Percentiles rank a stretch among this genome's conserved stretches.
Evolutionary conservation across 1,140 invertebrate genomes (phyloP).

Genomic region (Coboldia fuscipes): DNA sequence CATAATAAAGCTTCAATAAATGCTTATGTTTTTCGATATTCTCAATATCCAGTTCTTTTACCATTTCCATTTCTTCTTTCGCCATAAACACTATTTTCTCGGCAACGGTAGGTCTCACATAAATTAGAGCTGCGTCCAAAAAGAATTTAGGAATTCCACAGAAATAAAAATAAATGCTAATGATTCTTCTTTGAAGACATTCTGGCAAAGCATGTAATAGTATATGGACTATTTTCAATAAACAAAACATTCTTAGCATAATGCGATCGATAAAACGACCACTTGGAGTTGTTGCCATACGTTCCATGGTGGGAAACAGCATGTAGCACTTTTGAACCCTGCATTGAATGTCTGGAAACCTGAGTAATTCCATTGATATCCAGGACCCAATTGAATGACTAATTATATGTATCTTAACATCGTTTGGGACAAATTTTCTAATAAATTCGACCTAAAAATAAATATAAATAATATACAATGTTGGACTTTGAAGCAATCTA

Average conservation of each 20-base stretch:
- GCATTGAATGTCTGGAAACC: slow-evolving; percentile 25
- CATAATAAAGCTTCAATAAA: slow-evolving; percentile 55
- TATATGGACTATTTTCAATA: slow-evolving; percentile 12
- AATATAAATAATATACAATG: slow-evolving; percentile 8
- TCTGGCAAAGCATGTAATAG: slow-evolving; percentile 31
- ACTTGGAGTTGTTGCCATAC: slow-evolving; percentile 46
- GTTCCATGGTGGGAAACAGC: slow-evolving; percentile 64
- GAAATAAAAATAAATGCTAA: slow-evolving; percentile 27
- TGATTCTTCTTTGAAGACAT: slow-evolving; percentile 23
- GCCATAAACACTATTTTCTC: slow-evolving; percentile 33
- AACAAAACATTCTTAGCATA: slow-evolving; percentile 13
- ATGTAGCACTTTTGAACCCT: slow-evolving; percentile 36
- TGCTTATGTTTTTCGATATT: slow-evolving; percentile 23
- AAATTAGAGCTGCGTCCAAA: slow-evolving; percentile 22
- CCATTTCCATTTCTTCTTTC: slow-evolving; percentile 35
- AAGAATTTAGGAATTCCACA: slow-evolving; percentile 21
- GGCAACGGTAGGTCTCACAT: slow-evolving; percentile 27
- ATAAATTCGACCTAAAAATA: slow-evolving; percentile 37
- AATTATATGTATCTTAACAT: slow-evolving; percentile 46
- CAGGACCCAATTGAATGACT: slow-evolving; percentile 73
- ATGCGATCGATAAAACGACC: slow-evolving; percentile 34
- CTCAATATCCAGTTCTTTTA: slow-evolving; percentile 32
- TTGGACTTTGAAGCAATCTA: slow-evolving; percentile 10
- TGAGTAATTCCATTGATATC: slow-evolving; percentile 51
- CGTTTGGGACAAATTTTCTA: slow-evolving; percentile 38